Evolutionary conservation across 2,888 invertebrate species (phyloP), one percentile per base, ranked within the genome.

Genomic region (Actias luna): DNA sequence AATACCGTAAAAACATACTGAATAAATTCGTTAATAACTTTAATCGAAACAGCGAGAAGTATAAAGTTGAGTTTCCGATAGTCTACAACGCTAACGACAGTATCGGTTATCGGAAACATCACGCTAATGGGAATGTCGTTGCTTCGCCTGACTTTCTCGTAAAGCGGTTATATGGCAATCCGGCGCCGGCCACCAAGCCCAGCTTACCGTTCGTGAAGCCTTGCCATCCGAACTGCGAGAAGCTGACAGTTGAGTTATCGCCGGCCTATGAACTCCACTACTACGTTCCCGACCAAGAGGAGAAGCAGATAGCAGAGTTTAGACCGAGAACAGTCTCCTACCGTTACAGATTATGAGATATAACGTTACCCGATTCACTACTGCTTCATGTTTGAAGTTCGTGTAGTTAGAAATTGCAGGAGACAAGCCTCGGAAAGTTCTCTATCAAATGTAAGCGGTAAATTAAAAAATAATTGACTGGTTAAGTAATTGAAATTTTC

Each of bases 261-360:
- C 89, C 92, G 0, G 87, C 85, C 0, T 92, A 91, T 71, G 92
- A 92, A 77, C 77, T 92, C 63, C 88, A 88, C 65, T 92, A 91
- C 72, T 92, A 88, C 74, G 82, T 91, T 27, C 89, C 91, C 0
- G 90, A 89, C 1, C 85, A 91, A 69, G 91, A 91, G 65, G 89
- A 91, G 67, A 79, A 73, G 58, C 74, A 77, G 64, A 67, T 70
- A 60, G 65, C 72, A 1, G 82, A 81, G 42, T 69, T 75, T n/a
- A 78, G 71, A 14, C 63, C 76, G 2, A 63, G 70, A 29, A 68
- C 78, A 8, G 18, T 67, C 42, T 73, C 80, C 22, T 75, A 69
- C 64, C 71, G 67, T 16, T 82, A 71, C 69, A 75, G 76, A 65
- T 74, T 79, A 78, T 85, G 83, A 82, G 68, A 65, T 63, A 60